phyloP scores from a whole-genome alignment of 2,113 vertebrate species.

The Brachyistius frenatus region DNA sequence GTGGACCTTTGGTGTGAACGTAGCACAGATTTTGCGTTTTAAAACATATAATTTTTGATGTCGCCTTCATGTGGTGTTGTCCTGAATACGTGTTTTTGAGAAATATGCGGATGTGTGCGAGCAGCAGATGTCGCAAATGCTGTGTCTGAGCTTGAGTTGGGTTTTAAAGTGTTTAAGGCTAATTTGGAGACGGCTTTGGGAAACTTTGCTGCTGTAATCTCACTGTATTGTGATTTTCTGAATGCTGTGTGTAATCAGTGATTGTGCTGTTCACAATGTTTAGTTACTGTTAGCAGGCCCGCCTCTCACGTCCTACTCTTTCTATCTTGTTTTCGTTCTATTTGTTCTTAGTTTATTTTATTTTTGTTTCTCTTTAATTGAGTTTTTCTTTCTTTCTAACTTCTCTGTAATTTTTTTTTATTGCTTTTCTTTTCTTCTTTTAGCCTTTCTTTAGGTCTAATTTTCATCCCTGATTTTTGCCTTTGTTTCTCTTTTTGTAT shows the following conservation, averaged over 20 bases:
- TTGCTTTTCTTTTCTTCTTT: background rate
- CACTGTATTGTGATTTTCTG: conserved; percentile 39
- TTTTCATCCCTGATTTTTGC: background rate
- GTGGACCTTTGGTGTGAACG: too few species aligned
- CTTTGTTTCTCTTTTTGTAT: background rate
- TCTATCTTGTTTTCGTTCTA: background rate
- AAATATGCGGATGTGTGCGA: conserved; percentile 7
- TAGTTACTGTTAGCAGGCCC: conserved; percentile 9
- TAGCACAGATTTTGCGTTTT: too few species aligned
- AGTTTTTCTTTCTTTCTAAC: background rate
- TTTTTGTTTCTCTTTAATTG: fast-evolving
- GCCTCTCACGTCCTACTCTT: background rate
- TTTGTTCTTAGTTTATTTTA: too few species aligned
- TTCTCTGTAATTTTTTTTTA: too few species aligned
- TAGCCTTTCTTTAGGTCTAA: too few species aligned
- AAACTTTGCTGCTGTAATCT: conserved; percentile 29
- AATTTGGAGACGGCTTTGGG: background rate
- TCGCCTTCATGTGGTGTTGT: background rate
- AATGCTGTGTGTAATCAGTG: conserved; percentile 43
- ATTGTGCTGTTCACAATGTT: background rate
- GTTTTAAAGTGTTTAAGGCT: background rate
- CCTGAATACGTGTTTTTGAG: conserved; percentile 10
- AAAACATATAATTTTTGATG: too few species aligned
- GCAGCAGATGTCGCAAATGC: conserved; percentile 16
- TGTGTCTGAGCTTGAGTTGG: background rate